Evolutionary conservation across 2,797 vertebrate genomes (phyloP).

Genomic region (Alosa sapidissima): DNA sequence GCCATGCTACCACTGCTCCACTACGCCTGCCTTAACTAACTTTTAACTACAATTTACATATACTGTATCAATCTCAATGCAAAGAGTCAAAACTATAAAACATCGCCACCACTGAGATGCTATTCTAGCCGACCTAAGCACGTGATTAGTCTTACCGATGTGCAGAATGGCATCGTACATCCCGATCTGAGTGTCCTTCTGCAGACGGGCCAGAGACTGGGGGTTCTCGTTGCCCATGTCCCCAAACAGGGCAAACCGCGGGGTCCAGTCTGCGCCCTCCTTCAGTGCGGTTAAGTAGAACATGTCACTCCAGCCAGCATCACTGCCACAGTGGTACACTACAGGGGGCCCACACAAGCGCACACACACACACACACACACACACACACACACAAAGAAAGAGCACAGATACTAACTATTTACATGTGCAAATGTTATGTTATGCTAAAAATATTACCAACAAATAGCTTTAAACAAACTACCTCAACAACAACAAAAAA

Average conservation of each 20-base stretch:
- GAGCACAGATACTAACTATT: background rate
- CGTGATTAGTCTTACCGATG: constrained; percentile 72
- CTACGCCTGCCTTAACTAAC: too few species aligned
- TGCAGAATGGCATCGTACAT: constrained; percentile 85
- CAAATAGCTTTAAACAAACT: too few species aligned
- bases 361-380: constrained; percentile 12
- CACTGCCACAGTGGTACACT: constrained; percentile 88
- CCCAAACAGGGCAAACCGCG: constrained; percentile 83
- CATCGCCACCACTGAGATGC: background rate
- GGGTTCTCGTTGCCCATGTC: constrained; percentile 88
- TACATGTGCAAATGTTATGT: too few species aligned
- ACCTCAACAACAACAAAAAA: too few species aligned
- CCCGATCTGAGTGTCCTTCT: constrained; percentile 81
- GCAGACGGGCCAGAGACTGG: constrained; percentile 84
- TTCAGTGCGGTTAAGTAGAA: constrained; percentile 80
- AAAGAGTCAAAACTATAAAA: background rate
- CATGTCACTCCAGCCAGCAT: constrained; percentile 80
- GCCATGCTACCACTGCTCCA: too few species aligned
- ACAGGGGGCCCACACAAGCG: constrained; percentile 28
- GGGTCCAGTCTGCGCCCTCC: constrained; percentile 75
- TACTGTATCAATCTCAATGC: too few species aligned
- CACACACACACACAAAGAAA: background rate
- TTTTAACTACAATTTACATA: too few species aligned
- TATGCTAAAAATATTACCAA: too few species aligned
- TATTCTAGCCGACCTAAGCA: background rate